Base-by-base conservation (phyloP, 2,888 invertebrate genomes). In the Synergus gifuensis region DNA sequence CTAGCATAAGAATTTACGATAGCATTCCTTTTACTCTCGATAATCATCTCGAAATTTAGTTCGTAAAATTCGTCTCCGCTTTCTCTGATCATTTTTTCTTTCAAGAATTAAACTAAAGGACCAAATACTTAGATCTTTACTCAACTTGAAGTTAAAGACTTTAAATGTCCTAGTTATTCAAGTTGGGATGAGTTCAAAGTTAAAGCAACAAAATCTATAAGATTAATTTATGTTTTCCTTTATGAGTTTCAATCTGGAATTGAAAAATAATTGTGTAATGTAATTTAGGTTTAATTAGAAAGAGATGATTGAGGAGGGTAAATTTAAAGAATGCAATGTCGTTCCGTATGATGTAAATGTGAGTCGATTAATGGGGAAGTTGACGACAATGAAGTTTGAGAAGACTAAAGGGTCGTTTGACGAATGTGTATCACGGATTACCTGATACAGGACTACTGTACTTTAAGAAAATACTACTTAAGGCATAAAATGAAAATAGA, bases 401-500 rank as follows among this genome's bases (percentile, higher is more conserved):
- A 44, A 66, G 66, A 66, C 66, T 42, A 66, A 44, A 69, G 36
- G 69, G 49, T 73, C 54, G 36, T 73, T 73, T 36, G 54, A 73
- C 40, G 54, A 73, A 73, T 73, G 81, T 84, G 84, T 84, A 82
- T 84, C 84, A 81, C 81, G 82, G 81, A 83, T 83, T 80, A 82
- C 83, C 82, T 83, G 84, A 83, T 83, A 82, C 80, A 79, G 79
- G 76, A 83, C 28, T 82, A 82, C 79, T 83, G 82, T 83, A 84
- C 83, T 85, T 83, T 81, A 82, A 82, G 81, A 81, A 82, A 82
- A 44, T 84, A 78, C 82, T 82, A 83, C 79, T 82, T 81, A 82
- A 67, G 82, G 67, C 67, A 78, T 81, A 82, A 82, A 76, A 62
- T 76, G 62, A 67, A 67, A 83, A 77, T 85, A 85, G 85, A 83